A percentile compares a stretch with the other conserved stretches of the same genome.
Evolutionary conservation across 2,888 invertebrate species (phyloP).

Genomic region (Anodontia alba): DNA sequence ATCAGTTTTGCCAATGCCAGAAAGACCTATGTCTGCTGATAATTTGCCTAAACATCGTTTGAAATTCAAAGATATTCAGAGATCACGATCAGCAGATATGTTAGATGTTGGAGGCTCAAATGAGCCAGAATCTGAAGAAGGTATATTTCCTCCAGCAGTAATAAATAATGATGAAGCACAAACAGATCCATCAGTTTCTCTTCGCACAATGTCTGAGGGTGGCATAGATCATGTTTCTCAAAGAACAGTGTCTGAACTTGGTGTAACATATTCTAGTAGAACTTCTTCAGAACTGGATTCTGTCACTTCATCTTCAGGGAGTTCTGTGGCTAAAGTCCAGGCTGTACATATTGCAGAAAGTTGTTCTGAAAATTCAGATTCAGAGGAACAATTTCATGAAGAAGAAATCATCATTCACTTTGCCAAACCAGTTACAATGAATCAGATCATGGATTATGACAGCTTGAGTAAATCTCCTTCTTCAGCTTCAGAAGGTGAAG

Average conservation of each 20-base stretch:
- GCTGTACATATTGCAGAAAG: conserved; percentile 27
- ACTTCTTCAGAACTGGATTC: conserved; percentile 38
- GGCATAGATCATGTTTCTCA: conserved; percentile 44
- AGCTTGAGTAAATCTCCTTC: neutral
- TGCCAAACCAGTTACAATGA: conserved; percentile 6
- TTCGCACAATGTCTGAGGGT: conserved; percentile 56
- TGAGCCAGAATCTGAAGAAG: conserved; percentile 67
- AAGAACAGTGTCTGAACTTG: conserved; percentile 48
- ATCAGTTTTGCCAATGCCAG: conserved; percentile 64
- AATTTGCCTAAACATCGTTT: conserved; percentile 67
- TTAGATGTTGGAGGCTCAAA: conserved; percentile 61
- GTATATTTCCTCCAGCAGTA: conserved; percentile 72
- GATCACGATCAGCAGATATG: conserved; percentile 73
- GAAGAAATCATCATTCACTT: conserved; percentile 56
- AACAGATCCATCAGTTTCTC: conserved; percentile 46
- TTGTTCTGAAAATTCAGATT: conserved; percentile 27
- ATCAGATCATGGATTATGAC: neutral
- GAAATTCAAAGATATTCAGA: conserved; percentile 51
- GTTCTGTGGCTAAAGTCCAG: conserved; percentile 45
- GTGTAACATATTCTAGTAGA: conserved; percentile 46
- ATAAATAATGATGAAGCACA: conserved; percentile 48
- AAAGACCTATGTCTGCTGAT: conserved; percentile 73
- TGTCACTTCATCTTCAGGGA: conserved; percentile 34
- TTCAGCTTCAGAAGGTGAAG: conserved; percentile 44
- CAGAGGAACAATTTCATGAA: conserved; percentile 36